phyloP scores from a whole-genome alignment of 2,888 invertebrate genomes.

The Mimas tiliae region DNA sequence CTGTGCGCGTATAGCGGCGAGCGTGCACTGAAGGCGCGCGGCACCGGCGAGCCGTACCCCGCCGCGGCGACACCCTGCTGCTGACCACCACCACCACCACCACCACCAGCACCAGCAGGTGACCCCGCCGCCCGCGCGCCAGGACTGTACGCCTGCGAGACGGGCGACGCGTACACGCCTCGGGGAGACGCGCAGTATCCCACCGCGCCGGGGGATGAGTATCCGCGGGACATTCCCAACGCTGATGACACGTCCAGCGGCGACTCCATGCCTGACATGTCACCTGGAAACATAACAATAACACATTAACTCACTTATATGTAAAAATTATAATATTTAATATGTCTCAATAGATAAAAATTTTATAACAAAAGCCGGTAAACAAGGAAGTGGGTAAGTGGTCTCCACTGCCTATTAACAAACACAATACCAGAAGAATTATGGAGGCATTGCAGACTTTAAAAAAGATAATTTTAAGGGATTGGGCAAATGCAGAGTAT shows the following conservation, averaged over 20 bases:
- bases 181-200: slow-evolving; percentile 64
- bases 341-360: too few relatives aligned
- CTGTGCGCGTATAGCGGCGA: slow-evolving; percentile 65
- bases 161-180: slow-evolving; percentile 74
- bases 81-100: slow-evolving; percentile 30
- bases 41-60: slow-evolving; percentile 46
- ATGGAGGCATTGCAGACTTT: too few relatives aligned
- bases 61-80: slow-evolving; percentile 27
- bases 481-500: too few relatives aligned
- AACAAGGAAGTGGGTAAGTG: too few relatives aligned
- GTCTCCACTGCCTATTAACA: too few relatives aligned
- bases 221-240: slow-evolving; percentile 48
- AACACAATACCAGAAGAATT: too few relatives aligned
- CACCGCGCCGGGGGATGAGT: slow-evolving; percentile 50
- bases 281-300: background rate
- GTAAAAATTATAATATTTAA: too few relatives aligned
- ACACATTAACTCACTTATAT: background rate
- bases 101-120: slow-evolving; percentile 37
- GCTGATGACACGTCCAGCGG: slow-evolving; percentile 50
- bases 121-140: slow-evolving; percentile 53
- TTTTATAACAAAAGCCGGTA: too few relatives aligned
- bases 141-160: slow-evolving; percentile 64
- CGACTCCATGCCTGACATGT: slow-evolving; percentile 54
- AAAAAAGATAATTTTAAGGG: too few relatives aligned
- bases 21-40: slow-evolving; percentile 60